phyloP scores from a whole-genome alignment of 2,888 invertebrate genomes.

The Caenorhabditis sinica region DNA sequence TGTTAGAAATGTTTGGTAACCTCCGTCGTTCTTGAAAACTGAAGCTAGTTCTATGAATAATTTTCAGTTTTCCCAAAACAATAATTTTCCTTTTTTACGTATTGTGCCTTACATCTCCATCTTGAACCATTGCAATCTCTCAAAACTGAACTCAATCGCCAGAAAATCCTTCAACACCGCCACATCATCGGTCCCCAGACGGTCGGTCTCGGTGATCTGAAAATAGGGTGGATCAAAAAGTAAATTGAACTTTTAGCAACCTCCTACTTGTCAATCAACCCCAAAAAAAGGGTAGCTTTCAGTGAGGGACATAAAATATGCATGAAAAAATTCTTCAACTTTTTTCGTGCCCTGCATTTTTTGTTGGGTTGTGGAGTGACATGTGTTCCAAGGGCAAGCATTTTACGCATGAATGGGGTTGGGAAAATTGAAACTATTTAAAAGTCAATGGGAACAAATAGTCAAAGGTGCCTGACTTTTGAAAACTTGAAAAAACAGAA shows the following conservation, averaged over 20 bases:
- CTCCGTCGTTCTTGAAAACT: too few species aligned
- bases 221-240: not conserved
- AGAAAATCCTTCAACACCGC: conserved; percentile 52
- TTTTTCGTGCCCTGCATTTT: conserved; percentile 9
- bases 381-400: conserved; percentile 11
- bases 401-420: conserved; percentile 21
- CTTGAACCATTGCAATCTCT: conserved; percentile 57
- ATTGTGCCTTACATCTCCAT: conserved; percentile 39
- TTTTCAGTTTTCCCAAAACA: not conserved
- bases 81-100: not conserved
- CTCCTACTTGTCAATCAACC: conserved; percentile 13
- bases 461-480: too few species aligned
- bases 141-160: conserved; percentile 59
- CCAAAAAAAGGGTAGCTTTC: not conserved
- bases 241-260: conserved; percentile 10
- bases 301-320: conserved; percentile 8
- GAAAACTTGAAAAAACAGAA: too few species aligned
- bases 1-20: too few species aligned
- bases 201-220: conserved; percentile 55
- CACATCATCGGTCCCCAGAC: conserved; percentile 26
- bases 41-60: too few species aligned
- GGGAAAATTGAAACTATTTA: too few species aligned
- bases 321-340: conserved; percentile 26
- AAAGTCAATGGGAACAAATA: too few species aligned
- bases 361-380: not conserved